Base-by-base conservation (phyloP, 2,797 vertebrate species). In the Pitangus sulphuratus region DNA sequence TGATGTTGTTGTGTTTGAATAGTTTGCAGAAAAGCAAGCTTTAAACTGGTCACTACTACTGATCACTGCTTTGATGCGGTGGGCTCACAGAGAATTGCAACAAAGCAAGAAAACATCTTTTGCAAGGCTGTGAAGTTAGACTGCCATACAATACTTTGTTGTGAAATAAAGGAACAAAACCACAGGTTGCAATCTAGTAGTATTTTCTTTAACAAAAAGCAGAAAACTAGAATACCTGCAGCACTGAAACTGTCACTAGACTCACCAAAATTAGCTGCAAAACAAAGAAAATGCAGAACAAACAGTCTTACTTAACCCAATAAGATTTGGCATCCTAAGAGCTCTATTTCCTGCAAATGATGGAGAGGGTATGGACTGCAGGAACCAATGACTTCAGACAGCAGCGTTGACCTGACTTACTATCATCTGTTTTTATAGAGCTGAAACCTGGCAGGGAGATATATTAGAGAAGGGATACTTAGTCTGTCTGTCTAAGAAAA, bases 351-450 rank as follows among this genome's bases (percentile, higher is more conserved):
- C 68, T 68, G 44, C 48, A 64, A 74, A 35, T 64, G 54, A 48
- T 0, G 0, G n/a, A 78, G 21, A 62, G 3, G 24, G 4, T 31
- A 74, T 30, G 1, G 19, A 8, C 31, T 56, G 51, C 37, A 75
- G 40, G 25, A 86, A 56, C 40, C 0, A 2, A 37, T 40, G 53
- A 30, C 31, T 90, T 53, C 44, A 53, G 69, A 51, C 12, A 70
- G 30, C 21, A 31, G 6, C 33, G 40, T 47, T 92, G 51, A 78
- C 53, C 22, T 56, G 44, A 71, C 19, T 45, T 60, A 18, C 4
- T 78, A 16, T n/a, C 24, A 78, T 75, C 61, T 90, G 25, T 1
- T 78, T 92, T 56, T 48, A 8, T 48, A 30, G 40, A 68, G 15
- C 48, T 90, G 58, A 65, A 9, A 37, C 11, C 45, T 44, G 53